A percentile compares a stretch with the other conserved stretches of the same genome.
Conservation (phyloP, 2,888 invertebrate genomes). For the Brachyopa scutellaris region DNA sequence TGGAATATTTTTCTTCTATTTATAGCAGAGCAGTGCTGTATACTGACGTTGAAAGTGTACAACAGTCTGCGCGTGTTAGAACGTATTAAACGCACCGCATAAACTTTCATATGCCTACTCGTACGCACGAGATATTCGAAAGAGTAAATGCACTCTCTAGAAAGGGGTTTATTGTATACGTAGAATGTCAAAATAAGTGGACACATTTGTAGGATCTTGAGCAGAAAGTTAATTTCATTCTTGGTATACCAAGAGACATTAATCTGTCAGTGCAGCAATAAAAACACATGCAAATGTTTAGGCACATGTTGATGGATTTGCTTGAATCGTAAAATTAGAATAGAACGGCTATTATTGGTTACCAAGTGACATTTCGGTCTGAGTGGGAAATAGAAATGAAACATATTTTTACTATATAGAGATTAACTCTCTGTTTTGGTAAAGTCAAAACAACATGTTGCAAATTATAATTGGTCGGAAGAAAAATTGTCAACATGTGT, state of each 20-base stretch:
- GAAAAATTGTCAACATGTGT: neutral
- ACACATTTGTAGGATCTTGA: conserved; percentile 42
- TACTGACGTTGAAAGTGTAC: conserved; percentile 56
- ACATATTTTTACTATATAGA: too few species aligned
- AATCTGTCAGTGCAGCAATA: conserved; percentile 67
- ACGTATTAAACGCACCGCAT: conserved; percentile 47
- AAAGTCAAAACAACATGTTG: neutral
- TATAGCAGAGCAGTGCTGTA: conserved; percentile 55
- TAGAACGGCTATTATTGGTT: conserved; percentile 31
- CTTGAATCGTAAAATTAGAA: conserved; percentile 36
- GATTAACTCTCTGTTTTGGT: too few species aligned
- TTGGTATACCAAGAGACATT: conserved; percentile 32
- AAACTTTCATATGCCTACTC: too few species aligned
- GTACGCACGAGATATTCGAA: conserved; percentile 38
- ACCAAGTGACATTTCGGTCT: neutral
- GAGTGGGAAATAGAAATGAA: too few species aligned
- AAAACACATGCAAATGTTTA: conserved; percentile 65
- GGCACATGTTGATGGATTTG: conserved; percentile 62
- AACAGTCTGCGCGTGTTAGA: conserved; percentile 16
- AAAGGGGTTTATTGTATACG: conserved; percentile 46
- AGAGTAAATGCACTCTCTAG: conserved; percentile 15
- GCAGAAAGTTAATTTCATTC: conserved; percentile 57
- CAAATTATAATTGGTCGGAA: neutral
- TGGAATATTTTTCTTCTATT: conserved; percentile 62
- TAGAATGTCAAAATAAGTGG: conserved; percentile 65